These are phyloP conservation scores for Graptemys geographica DNA, from an alignment of 2,797 vertebrate species.

Conservation along the genomic window DNA sequence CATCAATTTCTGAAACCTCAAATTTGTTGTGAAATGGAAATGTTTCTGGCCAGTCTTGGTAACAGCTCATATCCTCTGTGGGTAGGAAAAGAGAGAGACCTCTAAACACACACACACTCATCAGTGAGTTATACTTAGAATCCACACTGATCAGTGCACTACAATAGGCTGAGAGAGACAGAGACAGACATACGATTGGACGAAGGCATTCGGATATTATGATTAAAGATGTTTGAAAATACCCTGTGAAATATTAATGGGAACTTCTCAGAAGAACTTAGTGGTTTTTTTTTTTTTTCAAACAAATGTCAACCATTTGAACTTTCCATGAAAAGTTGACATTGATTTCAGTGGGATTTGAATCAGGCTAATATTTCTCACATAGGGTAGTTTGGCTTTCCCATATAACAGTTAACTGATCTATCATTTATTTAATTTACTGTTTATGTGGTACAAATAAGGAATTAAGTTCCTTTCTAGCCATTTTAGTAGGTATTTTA, in stretches of 20 bases:
- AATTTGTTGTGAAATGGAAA: too few species aligned
- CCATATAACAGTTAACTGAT: background rate
- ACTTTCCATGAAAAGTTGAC: background rate
- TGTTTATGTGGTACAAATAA: background rate
- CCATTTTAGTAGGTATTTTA: background rate
- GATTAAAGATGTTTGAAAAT: background rate
- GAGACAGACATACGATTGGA: background rate
- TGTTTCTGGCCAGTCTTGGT: too few species aligned
- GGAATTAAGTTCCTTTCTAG: background rate
- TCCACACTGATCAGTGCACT: background rate
- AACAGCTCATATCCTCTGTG: background rate
- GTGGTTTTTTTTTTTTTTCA: background rate
- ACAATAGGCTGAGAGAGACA: background rate
- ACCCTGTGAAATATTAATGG: background rate
- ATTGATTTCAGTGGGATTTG: background rate
- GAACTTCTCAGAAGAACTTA: background rate
- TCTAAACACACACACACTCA: background rate
- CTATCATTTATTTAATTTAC: background rate
- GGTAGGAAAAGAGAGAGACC: background rate
- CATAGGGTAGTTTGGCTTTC: background rate
- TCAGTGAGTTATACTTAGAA: background rate
- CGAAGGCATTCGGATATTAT: background rate
- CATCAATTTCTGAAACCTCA: too few species aligned
- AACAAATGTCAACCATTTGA: background rate
- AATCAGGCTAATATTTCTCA: background rate